A percentile compares a stretch with the other conserved stretches of the same genome.
Evolutionary conservation across 2,113 vertebrate genomes (phyloP).

Genomic region (Mirza zaza): DNA sequence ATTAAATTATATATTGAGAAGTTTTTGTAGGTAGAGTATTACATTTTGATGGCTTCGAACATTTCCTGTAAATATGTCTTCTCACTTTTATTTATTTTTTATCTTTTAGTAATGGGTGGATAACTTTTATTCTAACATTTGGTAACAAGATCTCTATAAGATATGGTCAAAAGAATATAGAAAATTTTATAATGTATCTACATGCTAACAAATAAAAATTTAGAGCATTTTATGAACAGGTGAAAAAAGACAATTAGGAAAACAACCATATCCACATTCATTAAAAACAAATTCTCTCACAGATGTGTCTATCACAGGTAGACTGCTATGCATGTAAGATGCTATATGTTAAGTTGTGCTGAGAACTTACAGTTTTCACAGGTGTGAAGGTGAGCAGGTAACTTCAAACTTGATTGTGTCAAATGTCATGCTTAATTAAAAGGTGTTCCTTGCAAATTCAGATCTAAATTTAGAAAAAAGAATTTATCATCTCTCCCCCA

Average conservation of each 20-base stretch:
- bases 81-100: slow-evolving; percentile 9
- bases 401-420: slow-evolving; percentile 65
- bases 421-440: slow-evolving; percentile 77
- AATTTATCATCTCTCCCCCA: background rate
- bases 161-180: background rate
- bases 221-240: slow-evolving; percentile 33
- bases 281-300: background rate
- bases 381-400: slow-evolving; percentile 73
- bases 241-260: slow-evolving; percentile 34
- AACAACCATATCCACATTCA: slow-evolving; percentile 16
- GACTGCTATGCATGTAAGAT: slow-evolving; percentile 18
- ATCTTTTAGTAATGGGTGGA: background rate
- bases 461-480: slow-evolving; percentile 68
- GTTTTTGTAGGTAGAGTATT: background rate
- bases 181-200: background rate
- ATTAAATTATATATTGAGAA: background rate
- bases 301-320: slow-evolving; percentile 49
- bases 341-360: slow-evolving; percentile 26
- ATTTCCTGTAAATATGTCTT: slow-evolving; percentile 5
- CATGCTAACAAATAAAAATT: background rate
- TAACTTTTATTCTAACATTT: slow-evolving; percentile 9
- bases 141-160: background rate
- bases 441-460: slow-evolving; percentile 75
- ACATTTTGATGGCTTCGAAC: background rate
- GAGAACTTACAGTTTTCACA: slow-evolving; percentile 66